Percentiles rank a stretch among this genome's conserved stretches.
These are phyloP conservation scores for Hetaerina titia DNA, from an alignment of 2,888 invertebrate genomes.

Conservation along the genomic window DNA sequence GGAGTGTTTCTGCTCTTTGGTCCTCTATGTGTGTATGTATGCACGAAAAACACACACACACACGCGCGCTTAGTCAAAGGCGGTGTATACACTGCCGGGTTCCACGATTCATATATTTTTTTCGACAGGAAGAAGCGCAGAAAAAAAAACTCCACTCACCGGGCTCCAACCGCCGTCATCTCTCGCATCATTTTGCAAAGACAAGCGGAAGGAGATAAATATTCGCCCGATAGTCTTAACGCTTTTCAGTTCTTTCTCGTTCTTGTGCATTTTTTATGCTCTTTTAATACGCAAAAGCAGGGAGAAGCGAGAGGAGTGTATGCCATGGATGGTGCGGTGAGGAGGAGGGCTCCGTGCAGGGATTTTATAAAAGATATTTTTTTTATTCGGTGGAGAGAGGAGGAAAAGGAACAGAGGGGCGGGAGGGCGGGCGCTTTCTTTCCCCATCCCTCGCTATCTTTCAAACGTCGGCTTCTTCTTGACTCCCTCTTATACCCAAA, in stretches of 20 bases:
- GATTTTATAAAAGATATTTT: not conserved
- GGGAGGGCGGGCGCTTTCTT: not conserved
- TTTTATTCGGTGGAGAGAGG: not conserved
- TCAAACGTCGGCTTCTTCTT: conserved; percentile 48
- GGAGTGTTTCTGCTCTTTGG: conserved; percentile 5
- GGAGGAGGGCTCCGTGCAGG: not conserved
- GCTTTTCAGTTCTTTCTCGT: conserved; percentile 23
- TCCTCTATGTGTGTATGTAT: not conserved
- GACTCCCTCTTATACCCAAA: not conserved
- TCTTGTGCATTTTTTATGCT: not conserved
- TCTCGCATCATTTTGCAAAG: conserved; percentile 64
- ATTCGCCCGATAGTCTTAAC: conserved; percentile 60
- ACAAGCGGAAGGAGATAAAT: conserved; percentile 66
- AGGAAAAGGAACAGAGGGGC: not conserved
- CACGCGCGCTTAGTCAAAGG: not conserved
- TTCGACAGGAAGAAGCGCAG: conserved; percentile 7
- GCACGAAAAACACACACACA: not conserved
- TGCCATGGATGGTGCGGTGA: not conserved
- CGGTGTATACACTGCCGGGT: conserved; percentile 4
- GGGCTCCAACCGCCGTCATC: conserved; percentile 2
- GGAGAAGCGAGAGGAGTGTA: not conserved
- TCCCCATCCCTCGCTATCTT: not conserved
- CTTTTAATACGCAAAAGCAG: not conserved
- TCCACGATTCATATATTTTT: not conserved
- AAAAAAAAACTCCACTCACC: conserved; percentile 4